Evolutionary conservation across 2,797 vertebrate species (phyloP), one percentile per base, ranked within the genome.

Genomic region (Spea hammondii): DNA sequence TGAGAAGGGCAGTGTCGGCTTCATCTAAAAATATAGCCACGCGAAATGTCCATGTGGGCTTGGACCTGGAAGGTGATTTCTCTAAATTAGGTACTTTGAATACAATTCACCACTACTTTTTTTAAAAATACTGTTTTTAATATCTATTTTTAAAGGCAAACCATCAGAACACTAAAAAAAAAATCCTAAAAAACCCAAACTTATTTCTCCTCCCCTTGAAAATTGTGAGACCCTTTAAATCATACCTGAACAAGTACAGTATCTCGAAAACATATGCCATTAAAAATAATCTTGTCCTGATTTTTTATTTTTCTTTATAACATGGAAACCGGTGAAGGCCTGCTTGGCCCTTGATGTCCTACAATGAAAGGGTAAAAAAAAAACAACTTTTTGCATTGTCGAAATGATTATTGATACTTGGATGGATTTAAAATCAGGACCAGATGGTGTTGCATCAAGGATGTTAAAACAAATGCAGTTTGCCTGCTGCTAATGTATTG

Each of bases 221-320:
- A 59, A 67, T 45, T 65, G 70, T 3, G 32, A 32, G 32, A 32
- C 32, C 32, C 32, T 32, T 32, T 32, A 32, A 32, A 32, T 32
- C 32, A 32, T 32, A 2, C 32, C 32, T 32, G 32, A 76, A 82
- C 87, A 87, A 84, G 82, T 84, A 86, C 68, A 45, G 17, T 77
- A 59, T 81, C 64, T 62, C 87, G 47, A 65, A 54, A 86, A 88
- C 86, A 82, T 92, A 92, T 93, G 92, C 92, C 91, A 92, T 92
- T 93, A 92, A 92, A 92, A 92, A 90, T 90, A 88, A 91, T 85
- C 92, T 92, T 93, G 92, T 92, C 91, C 91, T 89, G 78, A 85
- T 85, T 86, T 86, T 84, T 77, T 71, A 83, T 87, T 79, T 86
- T 87, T 85, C 79, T 83, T 32, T 32, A 32, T 83, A 82, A 83